These are phyloP conservation scores for Polyploca ridens DNA, from an alignment of 2,888 invertebrate species.

Conservation along the genomic window DNA sequence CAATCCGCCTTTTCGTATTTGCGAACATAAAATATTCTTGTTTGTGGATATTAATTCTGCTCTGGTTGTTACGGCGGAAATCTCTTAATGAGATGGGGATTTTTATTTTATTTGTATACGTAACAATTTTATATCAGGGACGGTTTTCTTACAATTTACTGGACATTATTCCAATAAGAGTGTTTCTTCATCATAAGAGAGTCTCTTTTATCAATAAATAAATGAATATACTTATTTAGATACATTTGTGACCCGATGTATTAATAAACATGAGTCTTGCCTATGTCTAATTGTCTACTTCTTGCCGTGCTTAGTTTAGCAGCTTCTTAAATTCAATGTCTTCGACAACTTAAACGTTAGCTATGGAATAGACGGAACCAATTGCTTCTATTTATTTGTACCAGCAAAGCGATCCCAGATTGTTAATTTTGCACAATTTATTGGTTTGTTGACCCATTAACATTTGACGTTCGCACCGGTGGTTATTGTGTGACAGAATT, in stretches of 20 bases:
- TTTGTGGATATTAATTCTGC: not conserved
- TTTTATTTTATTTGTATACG: not conserved
- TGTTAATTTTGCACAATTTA: not conserved
- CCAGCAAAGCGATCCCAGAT: not conserved
- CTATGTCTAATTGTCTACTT: no score
- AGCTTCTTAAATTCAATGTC: no score
- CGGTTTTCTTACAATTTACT: not conserved
- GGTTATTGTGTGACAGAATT: not conserved
- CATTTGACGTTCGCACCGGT: not conserved
- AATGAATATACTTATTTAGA: no score
- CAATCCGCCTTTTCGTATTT: constrained; percentile 1
- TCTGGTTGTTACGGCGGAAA: constrained; percentile 2
- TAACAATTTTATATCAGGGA: not conserved
- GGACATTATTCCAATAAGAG: no score
- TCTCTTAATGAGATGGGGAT: not conserved
- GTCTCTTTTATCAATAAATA: no score
- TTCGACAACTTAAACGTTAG: not conserved
- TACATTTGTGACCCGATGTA: no score
- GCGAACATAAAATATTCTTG: not conserved
- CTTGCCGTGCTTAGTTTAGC: no score
- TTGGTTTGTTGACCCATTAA: not conserved
- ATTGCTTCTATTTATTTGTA: not conserved
- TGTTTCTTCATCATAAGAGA: no score
- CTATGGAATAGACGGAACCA: not conserved
- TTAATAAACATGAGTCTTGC: no score